phyloP scores from a whole-genome alignment of 2,888 invertebrate genomes.

The Adelognathus sp. region DNA sequence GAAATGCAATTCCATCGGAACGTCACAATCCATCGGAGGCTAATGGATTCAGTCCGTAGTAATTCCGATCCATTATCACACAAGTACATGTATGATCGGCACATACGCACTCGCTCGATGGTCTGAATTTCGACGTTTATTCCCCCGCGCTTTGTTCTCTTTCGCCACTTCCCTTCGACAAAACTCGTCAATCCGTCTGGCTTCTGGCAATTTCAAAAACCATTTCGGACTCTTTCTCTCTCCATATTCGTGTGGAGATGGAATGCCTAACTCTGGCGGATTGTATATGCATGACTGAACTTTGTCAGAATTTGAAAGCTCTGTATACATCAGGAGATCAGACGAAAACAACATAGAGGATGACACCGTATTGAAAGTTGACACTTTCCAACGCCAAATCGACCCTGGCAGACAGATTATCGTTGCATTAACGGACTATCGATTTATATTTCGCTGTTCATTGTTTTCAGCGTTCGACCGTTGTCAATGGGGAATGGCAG shows the following conservation, averaged over 20 bases:
- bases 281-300: no score
- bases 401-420: no score
- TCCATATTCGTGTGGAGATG: background rate
- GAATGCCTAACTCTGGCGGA: no score
- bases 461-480: no score
- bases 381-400: no score
- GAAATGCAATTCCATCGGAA: constrained; percentile 38
- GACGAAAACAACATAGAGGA: no score
- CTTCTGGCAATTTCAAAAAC: background rate
- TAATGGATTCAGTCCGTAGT: constrained; percentile 47
- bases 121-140: background rate
- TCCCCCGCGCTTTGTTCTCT: constrained; percentile 13
- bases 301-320: no score
- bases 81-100: constrained; percentile 3
- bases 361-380: no score
- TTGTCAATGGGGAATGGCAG: background rate
- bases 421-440: no score
- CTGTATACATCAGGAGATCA: no score
- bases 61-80: constrained; percentile 49
- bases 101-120: background rate
- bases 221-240: background rate
- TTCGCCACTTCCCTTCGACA: no score
- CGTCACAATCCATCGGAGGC: constrained; percentile 45
- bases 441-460: no score
- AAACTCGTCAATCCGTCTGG: background rate